phyloP scores from a whole-genome alignment of 2,113 vertebrate genomes.

The Stigmatopora nigra region DNA sequence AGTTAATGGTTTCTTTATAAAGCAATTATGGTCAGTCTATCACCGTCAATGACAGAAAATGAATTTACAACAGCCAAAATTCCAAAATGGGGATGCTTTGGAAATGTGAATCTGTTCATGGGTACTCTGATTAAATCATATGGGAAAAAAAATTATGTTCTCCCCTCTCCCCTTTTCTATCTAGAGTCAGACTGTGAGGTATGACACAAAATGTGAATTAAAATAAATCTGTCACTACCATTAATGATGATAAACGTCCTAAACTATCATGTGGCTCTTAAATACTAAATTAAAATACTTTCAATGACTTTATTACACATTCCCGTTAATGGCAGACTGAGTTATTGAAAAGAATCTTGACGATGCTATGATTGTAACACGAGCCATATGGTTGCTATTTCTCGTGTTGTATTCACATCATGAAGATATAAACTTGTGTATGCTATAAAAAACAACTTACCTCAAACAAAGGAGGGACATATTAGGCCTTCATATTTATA shows the following conservation, averaged over 20 bases:
- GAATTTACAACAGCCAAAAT: constrained; percentile 4
- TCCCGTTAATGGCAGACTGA: too few species aligned
- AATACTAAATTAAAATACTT: too few species aligned
- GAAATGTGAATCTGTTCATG: constrained; percentile 50
- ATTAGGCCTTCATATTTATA: constrained; percentile 27
- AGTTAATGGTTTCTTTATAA: too few species aligned
- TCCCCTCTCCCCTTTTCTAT: background rate
- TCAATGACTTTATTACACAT: too few species aligned
- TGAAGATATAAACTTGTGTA: background rate
- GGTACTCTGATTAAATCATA: constrained; percentile 45
- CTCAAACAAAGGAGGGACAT: background rate
- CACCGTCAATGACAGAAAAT: too few species aligned
- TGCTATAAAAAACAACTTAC: background rate
- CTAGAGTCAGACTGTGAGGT: background rate
- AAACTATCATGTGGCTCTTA: background rate
- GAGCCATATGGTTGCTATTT: background rate
- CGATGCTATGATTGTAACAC: constrained; percentile 2
- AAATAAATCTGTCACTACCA: too few species aligned
- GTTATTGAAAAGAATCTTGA: background rate
- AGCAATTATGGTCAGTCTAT: too few species aligned
- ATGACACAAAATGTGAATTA: background rate
- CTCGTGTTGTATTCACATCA: background rate
- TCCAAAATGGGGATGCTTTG: constrained; percentile 13
- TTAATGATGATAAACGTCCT: background rate
- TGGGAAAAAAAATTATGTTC: constrained; percentile 38